Base-by-base conservation (phyloP, 2,113 vertebrate species). In the Ranitomeya imitator region DNA sequence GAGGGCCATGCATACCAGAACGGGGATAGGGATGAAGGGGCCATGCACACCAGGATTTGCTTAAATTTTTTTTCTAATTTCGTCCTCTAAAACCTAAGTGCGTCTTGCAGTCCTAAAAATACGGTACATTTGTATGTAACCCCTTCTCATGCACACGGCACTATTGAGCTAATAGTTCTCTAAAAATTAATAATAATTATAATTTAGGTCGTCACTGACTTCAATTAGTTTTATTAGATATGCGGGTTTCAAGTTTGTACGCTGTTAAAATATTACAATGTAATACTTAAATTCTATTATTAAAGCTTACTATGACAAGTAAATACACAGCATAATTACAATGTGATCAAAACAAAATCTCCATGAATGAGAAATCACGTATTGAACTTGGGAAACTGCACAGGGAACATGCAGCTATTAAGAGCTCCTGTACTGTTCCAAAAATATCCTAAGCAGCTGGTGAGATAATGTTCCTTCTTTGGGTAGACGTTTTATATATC, bases 391-490 rank as follows among this genome's bases (percentile, higher is more conserved):
- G 69, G 23, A 15, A 14, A 76, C 16, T 45, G 7, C 8, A 45
- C 5, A 26, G 23, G 37, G 69, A 54, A 52, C 45, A 54, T 51
- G 15, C 14, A 23, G 9, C 19, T 51, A 4, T 51, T 60, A 81
- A 21, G 3, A 81, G 57, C 21, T 23, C 11, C 37, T 6, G n/a
- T n/a, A 19, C 63, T 23, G 83, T 26, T 69, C 65, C 65, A 57
- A 85, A 84, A 71, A 85, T 85, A 85, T 73, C 83, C 63, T 31
- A 57, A 54, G 51, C 45, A 16, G 52, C 65, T 10, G 21, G n/a
- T 4, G 83, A 71, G 67, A 71, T 73, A 23, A 85, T 54, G 73
- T 71, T 73, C 15, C 83, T 19, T 85, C 52, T 55, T 16, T 67
- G 51, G 60, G 81, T 23, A 59, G 55, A 6, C 5, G 1, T 63